Conservation (phyloP, 2,113 vertebrate genomes). For the Alces alces region DNA sequence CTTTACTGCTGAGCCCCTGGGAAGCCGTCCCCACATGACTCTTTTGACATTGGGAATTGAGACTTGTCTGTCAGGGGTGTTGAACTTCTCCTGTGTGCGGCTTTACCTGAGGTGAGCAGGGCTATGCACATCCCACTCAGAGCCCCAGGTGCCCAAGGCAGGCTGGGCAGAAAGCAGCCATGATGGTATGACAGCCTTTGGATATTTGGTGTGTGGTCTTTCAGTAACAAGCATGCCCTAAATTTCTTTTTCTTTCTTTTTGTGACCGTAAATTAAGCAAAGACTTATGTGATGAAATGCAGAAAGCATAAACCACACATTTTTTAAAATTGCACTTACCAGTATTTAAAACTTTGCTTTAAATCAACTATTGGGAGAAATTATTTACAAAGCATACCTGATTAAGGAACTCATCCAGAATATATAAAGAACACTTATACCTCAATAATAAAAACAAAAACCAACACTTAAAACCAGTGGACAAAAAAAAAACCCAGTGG, state of each 20-base stretch:
- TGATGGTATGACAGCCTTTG: background rate
- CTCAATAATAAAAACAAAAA: background rate
- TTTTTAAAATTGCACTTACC: background rate
- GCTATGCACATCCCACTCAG: background rate
- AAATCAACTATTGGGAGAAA: background rate
- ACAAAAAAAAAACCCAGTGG: background rate
- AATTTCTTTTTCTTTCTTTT: background rate
- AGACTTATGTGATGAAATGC: background rate
- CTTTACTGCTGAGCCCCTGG: background rate
- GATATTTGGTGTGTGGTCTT: background rate
- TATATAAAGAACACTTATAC: background rate
- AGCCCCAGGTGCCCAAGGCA: background rate
- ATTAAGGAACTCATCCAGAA: background rate
- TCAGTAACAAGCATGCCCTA: background rate
- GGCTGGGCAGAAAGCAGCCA: background rate
- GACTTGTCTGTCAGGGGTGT: background rate
- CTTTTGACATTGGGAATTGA: background rate
- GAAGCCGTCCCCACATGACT: fast-evolving
- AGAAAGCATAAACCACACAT: background rate
- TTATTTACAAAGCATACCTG: background rate
- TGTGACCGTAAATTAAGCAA: background rate
- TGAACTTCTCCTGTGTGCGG: background rate
- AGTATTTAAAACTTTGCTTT: background rate
- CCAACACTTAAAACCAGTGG: background rate
- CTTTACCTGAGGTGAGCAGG: background rate